phyloP scores from a whole-genome alignment of 2,888 invertebrate genomes.

The Salticus scenicus region DNA sequence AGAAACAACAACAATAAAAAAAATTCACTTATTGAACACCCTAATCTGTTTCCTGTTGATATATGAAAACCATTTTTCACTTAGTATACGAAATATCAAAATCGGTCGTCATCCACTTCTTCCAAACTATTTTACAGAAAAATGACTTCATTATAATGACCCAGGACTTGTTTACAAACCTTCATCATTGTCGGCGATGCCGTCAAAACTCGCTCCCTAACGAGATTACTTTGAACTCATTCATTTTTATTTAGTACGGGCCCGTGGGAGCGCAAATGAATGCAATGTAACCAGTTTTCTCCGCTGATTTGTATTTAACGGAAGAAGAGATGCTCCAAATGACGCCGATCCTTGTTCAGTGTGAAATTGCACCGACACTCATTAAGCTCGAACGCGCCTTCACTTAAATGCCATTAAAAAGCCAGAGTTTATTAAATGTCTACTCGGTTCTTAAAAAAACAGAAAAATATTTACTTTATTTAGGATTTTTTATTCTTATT shows the following conservation, averaged over 20 bases:
- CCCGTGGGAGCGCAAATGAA: conserved; percentile 2
- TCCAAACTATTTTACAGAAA: neutral
- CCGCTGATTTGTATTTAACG: conserved; percentile 17
- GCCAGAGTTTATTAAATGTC: conserved; percentile 16
- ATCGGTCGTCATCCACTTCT: neutral
- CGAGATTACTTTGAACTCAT: neutral
- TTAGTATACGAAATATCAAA: neutral
- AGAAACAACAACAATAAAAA: no score
- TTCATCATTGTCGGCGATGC: neutral
- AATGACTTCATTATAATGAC: neutral
- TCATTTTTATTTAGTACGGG: conserved; percentile 11
- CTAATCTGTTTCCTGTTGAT: no score
- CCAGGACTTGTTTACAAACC: neutral
- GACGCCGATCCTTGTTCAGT: conserved; percentile 2
- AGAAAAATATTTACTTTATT: neutral
- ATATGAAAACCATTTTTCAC: neutral
- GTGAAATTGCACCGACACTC: conserved; percentile 34
- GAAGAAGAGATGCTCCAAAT: neutral
- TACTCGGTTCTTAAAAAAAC: neutral
- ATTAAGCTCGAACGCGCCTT: conserved; percentile 40
- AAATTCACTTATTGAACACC: no score
- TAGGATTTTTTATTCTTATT: neutral
- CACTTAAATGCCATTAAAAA: conserved; percentile 57
- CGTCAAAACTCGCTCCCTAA: neutral
- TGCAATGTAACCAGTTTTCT: neutral